Base-by-base conservation (phyloP, 2,888 invertebrate genomes). In the Sinelater perroti region DNA sequence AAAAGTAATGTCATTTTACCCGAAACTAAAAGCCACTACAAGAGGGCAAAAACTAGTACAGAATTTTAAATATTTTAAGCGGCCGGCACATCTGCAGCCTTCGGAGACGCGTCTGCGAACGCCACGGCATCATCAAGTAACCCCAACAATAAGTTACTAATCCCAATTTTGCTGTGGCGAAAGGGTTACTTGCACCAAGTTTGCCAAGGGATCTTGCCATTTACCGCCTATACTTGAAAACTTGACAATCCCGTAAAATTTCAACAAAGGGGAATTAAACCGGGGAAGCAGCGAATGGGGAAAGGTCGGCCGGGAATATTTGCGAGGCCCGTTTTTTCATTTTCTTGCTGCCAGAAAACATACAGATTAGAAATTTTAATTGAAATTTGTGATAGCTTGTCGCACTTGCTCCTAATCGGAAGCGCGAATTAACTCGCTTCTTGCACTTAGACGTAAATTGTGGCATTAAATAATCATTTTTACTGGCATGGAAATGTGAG, bases 81-180 rank as follows among this genome's bases (percentile, higher is more conserved):
- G n/a, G n/a, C n/a, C n/a, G n/a, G n/a, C n/a, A n/a, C n/a, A n/a
- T n/a, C n/a, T n/a, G n/a, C n/a, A n/a, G 11, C 30, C n/a, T 18
- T 35, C 13, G 11, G 3, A 45, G 44, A 16, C n/a, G n/a, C n/a
- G 18, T 10, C 26, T 44, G 13, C 33, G 54, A 54, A 46, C 38
- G 30, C 10, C 46, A 42, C 35, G 31, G 51, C 56, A 51, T 45
- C 52, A 52, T 45, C 57, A 63, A 63, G 57, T 60, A 60, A 60
- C 62, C 62, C 62, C 60, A 60, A 58, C 72, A 70, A 70, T 71
- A 72, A 72, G 74, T 71, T 71, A 70, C 61, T 74, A 74, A 74
- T 74, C 72, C 74, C 65, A 50, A 54, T 67, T 65, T 63, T 65
- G 68, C 67, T 68, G 69, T 63, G 70, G 70, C 67, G 56, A 68